These are phyloP conservation scores for Manis javanica DNA, from an alignment of 2,797 vertebrate genomes.

Conservation along the genomic window DNA sequence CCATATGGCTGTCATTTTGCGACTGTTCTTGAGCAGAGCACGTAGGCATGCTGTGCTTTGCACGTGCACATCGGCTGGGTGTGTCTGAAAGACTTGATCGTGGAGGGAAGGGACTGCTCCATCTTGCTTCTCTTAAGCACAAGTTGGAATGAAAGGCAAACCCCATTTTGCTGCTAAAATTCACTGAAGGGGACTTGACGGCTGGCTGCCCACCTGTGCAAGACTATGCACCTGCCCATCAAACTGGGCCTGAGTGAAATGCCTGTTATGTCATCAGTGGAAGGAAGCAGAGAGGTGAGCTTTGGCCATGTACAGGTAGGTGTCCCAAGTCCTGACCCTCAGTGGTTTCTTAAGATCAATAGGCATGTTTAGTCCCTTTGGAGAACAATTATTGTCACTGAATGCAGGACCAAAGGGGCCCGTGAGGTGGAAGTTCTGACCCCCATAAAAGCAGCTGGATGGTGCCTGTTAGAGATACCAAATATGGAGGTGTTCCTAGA, in stretches of 20 bases:
- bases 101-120: not conserved
- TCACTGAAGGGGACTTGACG: not conserved
- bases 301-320: not conserved
- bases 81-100: not conserved
- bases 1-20: accelerated
- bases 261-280: not conserved
- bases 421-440: not conserved
- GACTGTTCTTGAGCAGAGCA: not conserved
- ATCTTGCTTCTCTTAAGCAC: not conserved
- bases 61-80: not conserved
- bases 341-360: not conserved
- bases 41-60: not conserved
- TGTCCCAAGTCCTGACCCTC: not conserved
- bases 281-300: not conserved
- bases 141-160: not conserved
- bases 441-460: not conserved
- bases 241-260: not conserved
- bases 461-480: not conserved
- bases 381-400: not conserved
- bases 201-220: not conserved
- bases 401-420: not conserved
- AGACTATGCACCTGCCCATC: not conserved
- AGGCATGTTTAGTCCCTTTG: not conserved
- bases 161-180: not conserved
- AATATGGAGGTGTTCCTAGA: not conserved